Conservation (phyloP, 1,140 invertebrate genomes). For the Adoxophyes honmai region DNA sequence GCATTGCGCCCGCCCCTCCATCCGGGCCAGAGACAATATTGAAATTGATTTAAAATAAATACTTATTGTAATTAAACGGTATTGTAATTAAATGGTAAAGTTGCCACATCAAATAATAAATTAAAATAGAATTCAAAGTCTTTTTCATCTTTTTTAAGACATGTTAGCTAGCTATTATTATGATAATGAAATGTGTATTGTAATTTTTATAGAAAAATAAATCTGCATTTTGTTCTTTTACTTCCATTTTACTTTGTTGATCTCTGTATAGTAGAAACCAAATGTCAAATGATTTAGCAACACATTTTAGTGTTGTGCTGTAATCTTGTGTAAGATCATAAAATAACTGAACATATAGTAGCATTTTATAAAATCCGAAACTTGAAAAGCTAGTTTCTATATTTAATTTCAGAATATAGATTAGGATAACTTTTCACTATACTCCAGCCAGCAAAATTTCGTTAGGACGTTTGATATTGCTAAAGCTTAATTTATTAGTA, state of each 20-base stretch:
- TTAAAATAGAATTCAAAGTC: slow-evolving; percentile 67
- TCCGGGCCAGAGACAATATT: slow-evolving; percentile 70
- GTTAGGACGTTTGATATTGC: slow-evolving; percentile 12
- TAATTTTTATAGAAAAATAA: slow-evolving; percentile 69
- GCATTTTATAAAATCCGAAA: slow-evolving; percentile 8
- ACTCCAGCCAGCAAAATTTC: slow-evolving; percentile 6
- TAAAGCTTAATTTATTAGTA: slow-evolving; percentile 47
- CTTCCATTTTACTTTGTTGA: slow-evolving; percentile 44
- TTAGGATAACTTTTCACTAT: slow-evolving; percentile 2
- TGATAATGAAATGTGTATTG: slow-evolving; percentile 70
- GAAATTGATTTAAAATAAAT: slow-evolving; percentile 73
- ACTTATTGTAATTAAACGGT: slow-evolving; percentile 73
- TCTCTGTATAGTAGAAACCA: slow-evolving; percentile 60
- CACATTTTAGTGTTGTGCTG: slow-evolving; percentile 34
- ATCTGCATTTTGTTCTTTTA: slow-evolving; percentile 61
- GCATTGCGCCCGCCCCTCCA: slow-evolving; percentile 48
- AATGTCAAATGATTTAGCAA: slow-evolving; percentile 40
- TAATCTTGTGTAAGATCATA: slow-evolving; percentile 13
- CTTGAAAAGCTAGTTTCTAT: slow-evolving; percentile 6
- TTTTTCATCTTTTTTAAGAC: slow-evolving; percentile 74
- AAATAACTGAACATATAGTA: not conserved
- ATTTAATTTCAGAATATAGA: not conserved
- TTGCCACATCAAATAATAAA: slow-evolving; percentile 74
- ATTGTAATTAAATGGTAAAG: slow-evolving; percentile 72
- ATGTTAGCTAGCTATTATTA: slow-evolving; percentile 73